Conservation (phyloP, 2,888 invertebrate species). For the Merodon equestris region DNA sequence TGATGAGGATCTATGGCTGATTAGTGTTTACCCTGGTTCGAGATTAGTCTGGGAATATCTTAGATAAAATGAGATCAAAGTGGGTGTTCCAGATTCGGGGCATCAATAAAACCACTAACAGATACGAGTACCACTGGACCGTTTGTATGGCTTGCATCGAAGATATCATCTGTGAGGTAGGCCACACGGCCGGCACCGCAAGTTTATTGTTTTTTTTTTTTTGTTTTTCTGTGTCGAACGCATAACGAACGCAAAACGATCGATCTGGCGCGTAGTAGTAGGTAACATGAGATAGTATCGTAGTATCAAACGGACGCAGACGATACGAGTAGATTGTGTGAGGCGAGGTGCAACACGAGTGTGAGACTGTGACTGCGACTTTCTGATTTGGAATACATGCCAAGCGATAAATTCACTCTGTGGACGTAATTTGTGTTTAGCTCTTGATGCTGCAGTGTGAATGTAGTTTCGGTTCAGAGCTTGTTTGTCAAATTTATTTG, state of each 20-base stretch:
- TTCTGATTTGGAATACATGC: constrained; percentile 66
- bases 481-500: constrained; percentile 64
- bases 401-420: constrained; percentile 61
- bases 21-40: no score
- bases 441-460: constrained; percentile 55
- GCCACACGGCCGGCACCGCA: constrained; percentile 17
- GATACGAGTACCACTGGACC: background rate
- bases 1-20: no score
- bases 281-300: constrained; percentile 47
- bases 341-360: constrained; percentile 8
- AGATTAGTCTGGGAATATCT: no score
- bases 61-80: no score
- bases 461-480: constrained; percentile 30
- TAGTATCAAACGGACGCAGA: constrained; percentile 36
- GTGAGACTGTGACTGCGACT: constrained; percentile 39
- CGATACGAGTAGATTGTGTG: background rate
- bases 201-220: constrained; percentile 14
- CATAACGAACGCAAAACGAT: constrained; percentile 52
- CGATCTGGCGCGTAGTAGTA: constrained; percentile 43
- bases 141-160: background rate
- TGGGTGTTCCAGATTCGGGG: no score
- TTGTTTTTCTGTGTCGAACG: constrained; percentile 35
- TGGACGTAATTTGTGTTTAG: constrained; percentile 61
- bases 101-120: no score
- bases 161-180: constrained; percentile 54